Evolutionary conservation across 2,888 invertebrate species (phyloP), one percentile per base, ranked within the genome.

Genomic region (Cataglyphis albicans): DNA sequence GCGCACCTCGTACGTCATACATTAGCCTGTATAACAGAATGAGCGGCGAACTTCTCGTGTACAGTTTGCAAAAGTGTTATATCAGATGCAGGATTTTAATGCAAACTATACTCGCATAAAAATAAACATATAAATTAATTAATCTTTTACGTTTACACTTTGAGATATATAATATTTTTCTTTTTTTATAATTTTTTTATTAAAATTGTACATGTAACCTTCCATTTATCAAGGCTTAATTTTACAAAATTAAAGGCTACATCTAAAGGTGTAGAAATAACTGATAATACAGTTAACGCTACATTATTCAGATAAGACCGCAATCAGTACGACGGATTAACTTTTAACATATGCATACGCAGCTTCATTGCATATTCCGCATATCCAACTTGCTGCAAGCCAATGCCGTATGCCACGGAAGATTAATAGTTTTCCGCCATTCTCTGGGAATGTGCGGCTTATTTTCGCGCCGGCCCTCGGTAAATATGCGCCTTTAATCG

Each of bases 1-100:
- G 88, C 88, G 84, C 88, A 82, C 83, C 81, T 84, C 82, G 82
- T 55, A 83, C 75, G 82, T 84, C 82, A 70, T 84, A 83, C 73
- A 84, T 84, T 83, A 83, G 85, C 68, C 76, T 81, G 84, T 85
- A 82, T 83, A 76, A 84, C 85, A 74, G 85, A 85, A 87, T 75
- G 74, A 83, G 81, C 78, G 83, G 83, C 84, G 10, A 70, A 80
- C 44, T 35, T 80, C 72, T 70, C 78, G 35, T 21, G 44, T 80
- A 29, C 12, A 3, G 18, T 15, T 15, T 59, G 44, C 44, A 12
- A 64, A 61, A 61, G 44, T 59, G 25, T 57, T 25, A 6, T 59
- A 18, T 57, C 57, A 18, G 10, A 59, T 18, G 29, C 3, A 12
- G 10, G 35, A 25, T 21, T 70, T 78, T 44, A 44, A 38, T 52